Base-by-base conservation (phyloP, 2,888 invertebrate species). In the Horisme vitalbata region DNA sequence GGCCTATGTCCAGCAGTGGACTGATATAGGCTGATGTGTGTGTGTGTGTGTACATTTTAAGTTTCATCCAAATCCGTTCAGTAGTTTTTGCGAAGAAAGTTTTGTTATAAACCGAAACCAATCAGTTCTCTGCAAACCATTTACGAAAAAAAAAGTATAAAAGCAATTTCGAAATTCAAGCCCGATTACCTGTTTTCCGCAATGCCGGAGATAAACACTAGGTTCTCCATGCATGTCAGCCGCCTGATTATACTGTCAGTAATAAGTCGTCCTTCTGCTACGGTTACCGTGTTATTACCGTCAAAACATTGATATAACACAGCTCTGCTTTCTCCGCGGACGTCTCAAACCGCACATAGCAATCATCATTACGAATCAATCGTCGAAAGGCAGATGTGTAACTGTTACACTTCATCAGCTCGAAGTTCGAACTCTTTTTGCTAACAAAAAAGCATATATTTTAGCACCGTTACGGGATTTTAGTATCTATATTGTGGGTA, bases 341-440 rank as follows among this genome's bases (percentile, higher is more conserved):
- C 69, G 68, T 78, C 75, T 79, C 59, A 69, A 69, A 77, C 79
- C 78, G 72, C 79, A 79, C 71, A 68, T 75, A 70, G 78, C 76
- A 82, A 56, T 57, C 50, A 63, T 64, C 48, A 61, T 65, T 64
- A 55, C 30, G 41, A 57, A 57, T 57, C 62, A 52, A 66, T 59
- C 53, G 41, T 54, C 35, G 23, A 55, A 53, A 61, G 55, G 63
- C 68, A 69, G 75, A 75, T 79, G 73, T 80, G 75, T 78, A 79
- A 76, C 83, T 68, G 81, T 81, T 79, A 75, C 78, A 80, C 84
- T 85, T 85, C 84, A 85, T 85, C 79, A 70, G 73, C 75, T 79
- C 63, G 55, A 55, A 70, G 71, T 74, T 68, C 8, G 5, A n/a
- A 23, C 23, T 26, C 11, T 72, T 70, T 71, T 75, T 20, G 18